Evolutionary conservation across 2,113 vertebrate genomes (phyloP), one percentile per base, ranked within the genome.

Genomic region (Hyla sarda): DNA sequence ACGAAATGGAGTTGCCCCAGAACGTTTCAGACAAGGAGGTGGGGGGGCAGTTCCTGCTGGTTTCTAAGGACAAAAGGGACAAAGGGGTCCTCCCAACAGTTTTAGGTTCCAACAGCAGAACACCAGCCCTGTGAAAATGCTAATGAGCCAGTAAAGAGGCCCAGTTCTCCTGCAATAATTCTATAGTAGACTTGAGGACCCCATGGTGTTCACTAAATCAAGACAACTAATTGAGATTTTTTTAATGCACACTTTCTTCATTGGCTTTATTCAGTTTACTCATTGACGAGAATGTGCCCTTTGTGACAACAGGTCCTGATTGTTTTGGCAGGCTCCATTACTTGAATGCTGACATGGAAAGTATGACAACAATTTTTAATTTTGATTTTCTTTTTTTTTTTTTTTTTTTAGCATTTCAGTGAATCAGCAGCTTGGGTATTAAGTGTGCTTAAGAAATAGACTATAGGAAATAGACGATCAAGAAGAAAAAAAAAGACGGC

Each of bases 181-280:
- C 94, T 94, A 94, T 95, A 95, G 94, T 45, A 88, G 90, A 34
- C 90, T 91, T 87, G 94, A 95, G 93, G 93, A 93, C 94, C 94
- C 93, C 94, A 95, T 94, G 93, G 93, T 90, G 95, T 91, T 95
- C 93, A 89, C 93, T 91, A 95, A 95, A 95, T 94, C 95, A 96
- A 95, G 94, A 95, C 94, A 94, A 95, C 95, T 95, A 95, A 95
- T 95, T 95, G 94, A 95, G 94, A 95, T 94, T 94, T 95, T 95
- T 60, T 84, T 95, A 94, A 94, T 95, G 93, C 94, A 95, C 94
- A 95, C 95, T 95, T 96, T 94, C 92, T 93, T 92, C 90, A 90
- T 91, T 90, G 92, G 92, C 92, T 92, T 91, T 91, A 93, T 93
- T 93, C 93, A 92, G 91, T 93, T 90, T 0, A 92, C 91, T 91